Evolutionary conservation across 2,888 invertebrate species (phyloP), one percentile per base, ranked within the genome.

Genomic region (Drosophila paranaensis): DNA sequence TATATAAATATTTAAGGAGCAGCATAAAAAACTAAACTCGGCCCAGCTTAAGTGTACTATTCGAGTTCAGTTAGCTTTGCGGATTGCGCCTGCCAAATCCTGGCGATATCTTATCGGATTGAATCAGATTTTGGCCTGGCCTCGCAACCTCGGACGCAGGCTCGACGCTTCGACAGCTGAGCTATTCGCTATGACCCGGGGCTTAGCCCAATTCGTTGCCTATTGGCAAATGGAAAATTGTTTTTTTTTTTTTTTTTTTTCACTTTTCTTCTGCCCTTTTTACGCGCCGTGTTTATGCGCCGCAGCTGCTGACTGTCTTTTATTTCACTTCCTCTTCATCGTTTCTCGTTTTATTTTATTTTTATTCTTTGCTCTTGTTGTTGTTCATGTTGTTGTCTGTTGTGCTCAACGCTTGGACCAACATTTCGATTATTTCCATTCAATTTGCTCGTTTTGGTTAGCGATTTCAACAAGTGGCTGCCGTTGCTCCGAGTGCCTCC

Each of bases 341-440:
- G 57, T 25, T 40, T 45, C 11, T 50, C 43, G 33, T 35, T 43
- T 43, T 43, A 39, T 50, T 27, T 30, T 39, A 3, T 10, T 30
- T 51, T 20, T 51, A 13, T 25, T 35, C 25, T 0, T 33, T 33
- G 30, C 30, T 20, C 20, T 20, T 30, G 30, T 30, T 30, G 30
- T 16, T 48, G 3, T 46, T 20, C 20, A 20, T 20, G 0, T 6
- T n/a, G 9, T 10, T 25, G n/a, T 48, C 30, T 30, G 48, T 30
- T 48, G n/a, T n/a, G 25, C 42, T 3, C 16, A 16, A 42, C 25
- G 53, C 63, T 73, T 58, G 54, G 39, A 35, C 56, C 53, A 76
- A 73, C 62, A 69, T 77, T 77, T 73, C 74, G 69, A 73, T 76
- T 76, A 74, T 56, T 77, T 76, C 77, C 77, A 74, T 76, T 77